These are phyloP conservation scores for Pocota personata DNA, from an alignment of 2,888 invertebrate species.

Conservation along the genomic window DNA sequence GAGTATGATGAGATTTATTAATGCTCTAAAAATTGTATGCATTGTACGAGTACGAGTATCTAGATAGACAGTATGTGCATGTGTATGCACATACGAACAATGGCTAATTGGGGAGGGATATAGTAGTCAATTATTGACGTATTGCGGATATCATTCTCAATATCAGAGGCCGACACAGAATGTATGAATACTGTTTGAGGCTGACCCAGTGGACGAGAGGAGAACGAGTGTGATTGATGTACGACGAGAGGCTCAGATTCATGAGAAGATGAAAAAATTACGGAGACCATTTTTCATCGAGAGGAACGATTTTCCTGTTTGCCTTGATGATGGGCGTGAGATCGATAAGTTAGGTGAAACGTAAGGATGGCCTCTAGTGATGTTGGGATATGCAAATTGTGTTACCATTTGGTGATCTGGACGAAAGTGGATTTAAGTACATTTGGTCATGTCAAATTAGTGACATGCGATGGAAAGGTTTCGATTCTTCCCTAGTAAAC, in stretches of 20 bases:
- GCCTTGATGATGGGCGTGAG: slow-evolving; percentile 32
- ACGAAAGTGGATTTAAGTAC: slow-evolving; percentile 1
- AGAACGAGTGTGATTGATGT: neutral
- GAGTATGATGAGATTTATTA: slow-evolving; percentile 67
- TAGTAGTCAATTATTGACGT: slow-evolving; percentile 66
- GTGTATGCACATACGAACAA: slow-evolving; percentile 35
- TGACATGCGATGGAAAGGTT: too few relatives aligned
- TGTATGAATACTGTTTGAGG: slow-evolving; percentile 18
- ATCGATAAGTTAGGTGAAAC: slow-evolving; percentile 28
- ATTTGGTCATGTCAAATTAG: neutral
- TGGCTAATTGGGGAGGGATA: slow-evolving; percentile 61
- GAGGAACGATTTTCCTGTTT: slow-evolving; percentile 54
- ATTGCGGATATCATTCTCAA: slow-evolving; percentile 65
- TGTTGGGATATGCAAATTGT: slow-evolving; percentile 8
- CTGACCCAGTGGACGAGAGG: slow-evolving; percentile 23
- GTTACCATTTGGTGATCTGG: neutral
- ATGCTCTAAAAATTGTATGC: slow-evolving; percentile 43
- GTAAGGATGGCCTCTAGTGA: neutral
- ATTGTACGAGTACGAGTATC: too few relatives aligned
- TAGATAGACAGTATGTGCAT: neutral
- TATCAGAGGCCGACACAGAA: neutral
- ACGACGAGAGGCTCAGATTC: slow-evolving; percentile 24
- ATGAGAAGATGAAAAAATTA: slow-evolving; percentile 40
- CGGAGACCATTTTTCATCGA: slow-evolving; percentile 55
- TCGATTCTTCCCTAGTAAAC: too few relatives aligned